Base-by-base conservation (phyloP, 2,888 invertebrate species). In the Drosophila mimica region DNA sequence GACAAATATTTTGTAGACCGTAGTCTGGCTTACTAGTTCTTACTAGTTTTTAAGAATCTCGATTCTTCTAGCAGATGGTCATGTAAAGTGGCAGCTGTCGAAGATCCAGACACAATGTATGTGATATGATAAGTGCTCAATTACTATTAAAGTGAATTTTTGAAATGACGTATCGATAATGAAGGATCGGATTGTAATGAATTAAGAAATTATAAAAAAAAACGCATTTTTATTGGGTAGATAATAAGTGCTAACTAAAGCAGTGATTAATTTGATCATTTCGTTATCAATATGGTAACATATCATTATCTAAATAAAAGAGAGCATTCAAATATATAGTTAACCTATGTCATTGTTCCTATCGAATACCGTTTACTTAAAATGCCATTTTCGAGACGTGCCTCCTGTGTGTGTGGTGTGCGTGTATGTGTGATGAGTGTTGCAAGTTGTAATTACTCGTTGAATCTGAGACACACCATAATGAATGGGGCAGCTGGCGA, bases 391-490 rank as follows among this genome's bases (percentile, higher is more conserved):
- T 43, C 25, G 46, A 43, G 20, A 56, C 13, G 15, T 31, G 38
- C 25, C 25, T 25, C 38, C 30, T 64, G n/a, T 65, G 63, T 34
- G 46, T 46, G 17, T 38, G 2, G 38, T 38, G 17, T 38, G 38
- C 38, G 38, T 38, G 25, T 25, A 25, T 25, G 2, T 40, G 46
- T 25, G 15, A 15, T 46, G 15, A 46, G 28, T 46, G 43, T 46
- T 59, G 49, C 66, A 77, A 67, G 81, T 66, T 81, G 70, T 78
- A 83, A 85, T 88, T 83, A 81, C 66, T 78, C 49, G 53, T 69
- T 73, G 60, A 74, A 81, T 81, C 65, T 75, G 89, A 73, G 89
- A 73, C 79, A 71, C 79, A 85, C 72, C 56, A 56, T 75, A 89
- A 82, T 79, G 71, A 74, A 74, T 80, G 87, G 62, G 54, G 57